Evolutionary conservation across 2,797 vertebrate genomes (phyloP), one percentile per base, ranked within the genome.

Genomic region (Pampus argenteus): DNA sequence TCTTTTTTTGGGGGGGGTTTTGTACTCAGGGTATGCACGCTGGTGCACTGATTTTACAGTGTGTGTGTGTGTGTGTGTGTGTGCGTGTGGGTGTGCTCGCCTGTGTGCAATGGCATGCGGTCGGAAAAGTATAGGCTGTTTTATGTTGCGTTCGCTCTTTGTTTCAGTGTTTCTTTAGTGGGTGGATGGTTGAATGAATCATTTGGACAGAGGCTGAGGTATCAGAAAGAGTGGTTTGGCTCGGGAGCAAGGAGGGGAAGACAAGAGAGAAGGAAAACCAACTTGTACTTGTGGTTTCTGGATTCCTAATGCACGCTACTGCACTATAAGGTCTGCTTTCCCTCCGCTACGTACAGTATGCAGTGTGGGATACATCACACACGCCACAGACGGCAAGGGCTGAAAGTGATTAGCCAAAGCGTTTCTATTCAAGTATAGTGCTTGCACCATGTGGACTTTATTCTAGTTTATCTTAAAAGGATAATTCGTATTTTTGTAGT

Each of bases 271-370:
- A 82, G 87, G 88, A 87, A 90, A 91, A 85, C 81, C 87, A 87
- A 84, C 86, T 85, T 90, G 89, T 86, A 86, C 88, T 89, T 92
- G 92, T 84, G 91, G 86, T 64, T 89, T 87, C 80, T 89, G 84
- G 77, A 87, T 71, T 80, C 71, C 71, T 69, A 61, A 76, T 36
- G 82, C 76, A 62, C 76, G 66, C 81, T 69, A 62, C 73, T 78
- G 86, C 73, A 45, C 72, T 49, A 71, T 49, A 66, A 78, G 77
- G 85, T 66, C 70, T 64, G 69, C 47, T 82, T 82, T 9, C 57
- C 68, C 69, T 58, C 74, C 28, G 71, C 79, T 85, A 76, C 76
- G 71, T 84, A 62, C 79, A 66, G 45, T 38, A 29, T 66, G 78
- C 26, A 22, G 36, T 40, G 68, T 76, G 79, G 78, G 83, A 78